Base-by-base conservation (phyloP, 2,797 vertebrate species). In the Syngnathus acus region DNA sequence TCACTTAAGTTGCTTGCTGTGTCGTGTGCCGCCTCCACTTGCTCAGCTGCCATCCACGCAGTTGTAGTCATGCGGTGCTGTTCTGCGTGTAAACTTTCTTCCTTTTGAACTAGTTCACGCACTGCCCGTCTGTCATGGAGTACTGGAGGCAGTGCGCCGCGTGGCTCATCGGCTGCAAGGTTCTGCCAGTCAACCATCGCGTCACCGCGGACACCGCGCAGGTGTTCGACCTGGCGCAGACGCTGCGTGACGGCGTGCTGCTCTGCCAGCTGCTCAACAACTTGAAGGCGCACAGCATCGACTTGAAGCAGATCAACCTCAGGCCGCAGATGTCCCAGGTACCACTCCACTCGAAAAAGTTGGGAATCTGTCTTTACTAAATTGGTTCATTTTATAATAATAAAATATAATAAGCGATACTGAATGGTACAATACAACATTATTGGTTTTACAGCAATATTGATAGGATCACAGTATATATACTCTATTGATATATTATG, bases 311-410 rank as follows among this genome's bases (percentile, higher is more conserved):
- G 85, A 94, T 96, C 82, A 95, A 95, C 71, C 91, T 95, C 65
- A 85, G 94, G 72, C 94, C 95, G 0, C 94, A 96, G 86, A 95
- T 95, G 94, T 95, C 94, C 70, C 94, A 95, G 94, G 95, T 95
- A 86, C 11, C 17, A 45, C 62, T 47, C 39, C 59, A 62, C 6
- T 32, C 4, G 32, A 32, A 32, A 55, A 10, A 9, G 53, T 23
- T 32, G 23, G 11, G 5, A 5, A 55, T 55, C 11, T 9, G 9
- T 11, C 26, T 32, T 32, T 32, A 32, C 26, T 32, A 32, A 32
- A 32, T 3, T 32, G 32, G 32, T 32, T 32, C 32, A 32, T 32
- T 32, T 32, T 32, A 32, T 32, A 32, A 32, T 32, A 32, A 32
- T 32, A 32, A 32, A 32, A 32, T 32, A 42, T 42, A 9, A 11